phyloP scores from a whole-genome alignment of 2,113 vertebrate species.

The Hippopotamus amphibius region DNA sequence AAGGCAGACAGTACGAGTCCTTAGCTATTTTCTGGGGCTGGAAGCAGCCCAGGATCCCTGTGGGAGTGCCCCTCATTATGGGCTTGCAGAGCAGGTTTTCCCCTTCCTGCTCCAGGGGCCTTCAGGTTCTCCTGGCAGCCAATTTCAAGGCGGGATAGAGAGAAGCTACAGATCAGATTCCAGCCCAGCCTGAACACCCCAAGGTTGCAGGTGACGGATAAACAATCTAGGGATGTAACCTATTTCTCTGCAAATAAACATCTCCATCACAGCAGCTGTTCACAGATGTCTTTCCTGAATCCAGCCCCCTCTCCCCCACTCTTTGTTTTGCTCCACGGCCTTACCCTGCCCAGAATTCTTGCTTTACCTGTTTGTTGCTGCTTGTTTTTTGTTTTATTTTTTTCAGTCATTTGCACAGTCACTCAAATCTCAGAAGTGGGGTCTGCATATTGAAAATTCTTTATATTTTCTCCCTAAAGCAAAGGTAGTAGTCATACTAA shows the following conservation, averaged over 20 bases:
- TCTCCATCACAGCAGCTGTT: neutral
- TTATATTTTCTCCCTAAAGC: neutral
- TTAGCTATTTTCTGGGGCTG: neutral
- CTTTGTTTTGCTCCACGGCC: neutral
- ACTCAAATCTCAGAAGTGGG: neutral
- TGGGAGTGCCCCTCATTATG: neutral
- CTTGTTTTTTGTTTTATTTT: neutral
- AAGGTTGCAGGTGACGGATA: neutral
- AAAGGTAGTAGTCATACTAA: neutral
- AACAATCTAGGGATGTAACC: neutral
- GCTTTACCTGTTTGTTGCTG: neutral
- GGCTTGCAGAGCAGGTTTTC: neutral
- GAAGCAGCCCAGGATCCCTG: neutral
- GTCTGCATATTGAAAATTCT: neutral
- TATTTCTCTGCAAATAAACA: neutral
- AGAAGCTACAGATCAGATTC: neutral
- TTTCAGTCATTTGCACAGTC: neutral
- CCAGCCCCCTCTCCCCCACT: fast-evolving
- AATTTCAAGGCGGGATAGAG: neutral
- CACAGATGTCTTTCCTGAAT: neutral
- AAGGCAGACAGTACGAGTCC: neutral
- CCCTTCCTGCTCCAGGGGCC: no score
- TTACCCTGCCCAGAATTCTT: neutral
- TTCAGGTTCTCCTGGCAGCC: neutral
- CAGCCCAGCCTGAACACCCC: neutral